Base-by-base conservation (phyloP, 2,888 invertebrate species). In the Aplocera efformata region DNA sequence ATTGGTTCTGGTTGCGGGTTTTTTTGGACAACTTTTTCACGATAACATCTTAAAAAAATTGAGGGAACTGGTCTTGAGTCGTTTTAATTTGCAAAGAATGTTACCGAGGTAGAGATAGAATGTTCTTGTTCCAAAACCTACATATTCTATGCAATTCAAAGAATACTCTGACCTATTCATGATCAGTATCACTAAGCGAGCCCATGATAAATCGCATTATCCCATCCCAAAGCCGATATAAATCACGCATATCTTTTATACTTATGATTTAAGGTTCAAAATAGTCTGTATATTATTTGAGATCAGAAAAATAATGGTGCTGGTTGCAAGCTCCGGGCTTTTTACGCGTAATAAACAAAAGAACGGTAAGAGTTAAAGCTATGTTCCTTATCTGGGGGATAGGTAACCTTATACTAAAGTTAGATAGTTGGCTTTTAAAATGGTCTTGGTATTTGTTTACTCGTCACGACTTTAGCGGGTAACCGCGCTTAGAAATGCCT, bases 261-360 rank as follows among this genome's bases (percentile, higher is more conserved):
- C 21, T 7, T 29, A 31, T 47, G 34, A 33, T 36, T 38, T 52
- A 42, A 36, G 24, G 48, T 35, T 23, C 21, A 20, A 21, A 41
- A 43, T 43, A 7, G 29, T 7, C 26, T 37, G 28, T 34, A 30
- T 25, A 32, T 37, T 25, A 28, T 23, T 38, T 49, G 48, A 55
- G 50, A 43, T 20, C 17, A 6, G 22, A 23, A 31, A 42, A 44
- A 42, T 42, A 3, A 34, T 42, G 27, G 31, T 35, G 34, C 8
- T 23, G 31, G 27, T 69, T 73, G 67, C 67, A 68, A 62, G 81
- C 79, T 80, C 65, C 67, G 70, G 71, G 79, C 79, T 74, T 75
- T 78, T 80, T 79, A 77, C 79, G 71, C 67, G 67, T 77, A 72
- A 79, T 84, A 83, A 85, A 86, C 84, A 84, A 79, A 74, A 65